A percentile compares a stretch with the other conserved stretches of the same genome.
phyloP scores from a whole-genome alignment of 2,113 vertebrate genomes.

The Pogona vitticeps region DNA sequence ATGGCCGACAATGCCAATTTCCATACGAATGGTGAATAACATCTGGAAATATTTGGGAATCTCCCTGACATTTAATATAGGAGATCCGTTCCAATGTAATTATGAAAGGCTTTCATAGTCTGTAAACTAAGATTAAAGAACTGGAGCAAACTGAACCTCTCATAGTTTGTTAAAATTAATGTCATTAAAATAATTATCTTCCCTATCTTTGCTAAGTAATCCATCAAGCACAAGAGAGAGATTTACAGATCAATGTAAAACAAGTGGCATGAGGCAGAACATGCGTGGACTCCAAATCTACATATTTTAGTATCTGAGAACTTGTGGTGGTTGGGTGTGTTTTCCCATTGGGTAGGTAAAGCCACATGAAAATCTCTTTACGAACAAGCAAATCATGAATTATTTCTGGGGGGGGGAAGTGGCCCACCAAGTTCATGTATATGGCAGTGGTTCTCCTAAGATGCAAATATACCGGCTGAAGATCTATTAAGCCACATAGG shows the following conservation, averaged over 20 bases:
- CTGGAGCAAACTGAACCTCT: background rate
- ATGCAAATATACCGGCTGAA: background rate
- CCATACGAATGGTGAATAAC: background rate
- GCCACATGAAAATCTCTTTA: background rate
- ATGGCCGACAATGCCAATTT: background rate
- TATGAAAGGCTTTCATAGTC: background rate
- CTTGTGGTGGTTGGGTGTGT: background rate
- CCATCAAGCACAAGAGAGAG: background rate
- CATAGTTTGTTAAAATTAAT: background rate
- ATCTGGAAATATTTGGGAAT: background rate
- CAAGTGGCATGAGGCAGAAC: background rate
- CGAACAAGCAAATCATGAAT: too few relatives aligned
- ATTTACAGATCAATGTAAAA: background rate
- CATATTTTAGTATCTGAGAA: background rate
- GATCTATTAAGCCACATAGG: background rate
- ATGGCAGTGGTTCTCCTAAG: background rate
- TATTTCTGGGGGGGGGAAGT: too few relatives aligned
- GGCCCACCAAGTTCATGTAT: background rate
- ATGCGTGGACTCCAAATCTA: background rate
- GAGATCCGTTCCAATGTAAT: background rate
- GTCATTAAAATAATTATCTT: background rate
- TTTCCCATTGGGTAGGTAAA: background rate
- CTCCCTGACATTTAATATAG: background rate
- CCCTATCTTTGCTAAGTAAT: background rate
- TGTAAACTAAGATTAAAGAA: background rate